Evolutionary conservation across 2,797 vertebrate genomes (phyloP), one percentile per base, ranked within the genome.

Genomic region (Coilia nasus): DNA sequence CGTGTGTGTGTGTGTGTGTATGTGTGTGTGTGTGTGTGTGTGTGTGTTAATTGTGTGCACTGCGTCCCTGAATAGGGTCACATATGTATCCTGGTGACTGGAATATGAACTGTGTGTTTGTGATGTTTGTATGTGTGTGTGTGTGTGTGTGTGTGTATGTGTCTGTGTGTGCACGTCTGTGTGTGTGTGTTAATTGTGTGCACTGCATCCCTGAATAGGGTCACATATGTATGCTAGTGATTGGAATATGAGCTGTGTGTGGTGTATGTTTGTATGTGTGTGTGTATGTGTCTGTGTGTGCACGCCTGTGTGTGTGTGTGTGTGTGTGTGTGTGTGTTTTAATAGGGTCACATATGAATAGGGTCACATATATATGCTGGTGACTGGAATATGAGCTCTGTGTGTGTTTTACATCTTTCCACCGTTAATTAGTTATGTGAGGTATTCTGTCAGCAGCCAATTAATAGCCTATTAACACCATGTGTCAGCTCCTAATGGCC

Each of bases 391-490:
- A 17, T 21, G 9, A 78, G 21, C 17, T 31, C 25, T 31, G 28
- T 23, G n/a, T 35, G 71, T 41, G 71, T 78, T 78, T 78, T 44
- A 44, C 31, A 44, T 78, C 71, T 21, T 41, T 21, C 0, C 7
- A 31, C 31, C 17, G 35, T 88, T 82, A 85, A 83, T 90, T 86
- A 86, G 67, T 86, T 85, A 83, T 82, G 35, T 25, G 28, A 23
- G 0, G 54, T 21, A n/a, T 85, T 85, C 86, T 84, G 81, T n/a
- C 89, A 81, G 31, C 80, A 82, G 82, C 81, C 87, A 90, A 87
- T 90, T 90, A 90, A 60, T 46, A 57, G 35, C 62, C 83, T 84
- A 83, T 88, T 87, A 85, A 64, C 64, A 81, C 87, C 80, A 86
- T 47, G 81, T 87, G 83, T 62, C 84, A 78, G 31, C 14, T 75